Evolutionary conservation across 2,797 vertebrate genomes (phyloP).

Genomic region (Hyperoplus immaculatus): DNA sequence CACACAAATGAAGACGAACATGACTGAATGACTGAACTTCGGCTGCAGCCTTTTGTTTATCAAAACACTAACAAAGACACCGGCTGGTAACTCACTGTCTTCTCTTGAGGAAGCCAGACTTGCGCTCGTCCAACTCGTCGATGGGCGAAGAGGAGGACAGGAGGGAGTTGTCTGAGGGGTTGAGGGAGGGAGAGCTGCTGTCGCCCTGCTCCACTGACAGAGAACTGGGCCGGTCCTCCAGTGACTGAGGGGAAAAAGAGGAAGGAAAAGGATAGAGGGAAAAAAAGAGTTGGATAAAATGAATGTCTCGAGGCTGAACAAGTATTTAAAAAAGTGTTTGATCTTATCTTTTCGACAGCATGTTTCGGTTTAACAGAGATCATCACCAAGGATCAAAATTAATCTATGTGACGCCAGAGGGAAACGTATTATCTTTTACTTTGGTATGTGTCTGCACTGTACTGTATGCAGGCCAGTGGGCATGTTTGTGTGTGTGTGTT

Average conservation of each 20-base stretch:
- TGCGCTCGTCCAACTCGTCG: conserved; percentile 96
- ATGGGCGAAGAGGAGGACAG: conserved; percentile 97
- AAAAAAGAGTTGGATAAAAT: conserved; percentile 3
- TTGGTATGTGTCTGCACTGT: conserved; percentile 9
- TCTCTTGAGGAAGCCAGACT: conserved; percentile 94
- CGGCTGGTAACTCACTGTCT: conserved; percentile 90
- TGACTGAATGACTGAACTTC: conserved; percentile 35
- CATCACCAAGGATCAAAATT: not conserved
- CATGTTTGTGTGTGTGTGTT: conserved; percentile 44
- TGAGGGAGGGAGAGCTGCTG: conserved; percentile 96
- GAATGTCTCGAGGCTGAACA: not conserved
- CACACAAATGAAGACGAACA: conserved; percentile 34
- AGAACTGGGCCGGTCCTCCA: conserved; percentile 97
- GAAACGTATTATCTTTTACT: not conserved
- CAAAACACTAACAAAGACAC: conserved; percentile 31
- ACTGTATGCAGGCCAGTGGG: conserved; percentile 23
- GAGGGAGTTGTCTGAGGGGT: conserved; percentile 96
- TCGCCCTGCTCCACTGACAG: conserved; percentile 94
- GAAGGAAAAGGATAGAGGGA: not conserved
- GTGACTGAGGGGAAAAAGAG: conserved; percentile 80
- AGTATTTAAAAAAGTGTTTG: not conserved
- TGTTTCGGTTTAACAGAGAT: not conserved
- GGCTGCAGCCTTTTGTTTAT: conserved; percentile 43
- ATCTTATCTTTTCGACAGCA: not conserved
- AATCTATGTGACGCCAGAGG: not conserved